Conservation (phyloP, 2,113 vertebrate species). For the Mustelus asterias region DNA sequence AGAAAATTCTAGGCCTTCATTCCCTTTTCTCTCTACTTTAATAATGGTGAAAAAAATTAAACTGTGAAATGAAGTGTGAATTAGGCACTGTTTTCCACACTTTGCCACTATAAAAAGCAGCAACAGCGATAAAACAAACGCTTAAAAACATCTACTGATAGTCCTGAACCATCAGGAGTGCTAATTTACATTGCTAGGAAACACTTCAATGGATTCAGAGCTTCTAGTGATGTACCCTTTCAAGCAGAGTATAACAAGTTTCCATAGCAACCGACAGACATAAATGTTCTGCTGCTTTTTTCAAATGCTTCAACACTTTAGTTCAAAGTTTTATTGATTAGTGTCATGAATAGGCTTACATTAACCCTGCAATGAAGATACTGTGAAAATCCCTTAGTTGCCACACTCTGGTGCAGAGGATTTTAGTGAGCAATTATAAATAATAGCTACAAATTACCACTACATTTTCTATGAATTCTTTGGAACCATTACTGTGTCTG, state of each 20-base stretch:
- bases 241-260: background rate
- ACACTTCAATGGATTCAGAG: background rate
- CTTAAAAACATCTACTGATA: background rate
- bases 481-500: background rate
- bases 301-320: background rate
- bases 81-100: background rate
- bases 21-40: background rate
- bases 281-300: constrained; percentile 8
- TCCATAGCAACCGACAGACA: background rate
- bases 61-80: background rate
- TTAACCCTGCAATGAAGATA: too few species aligned
- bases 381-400: too few species aligned
- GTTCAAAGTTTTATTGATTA: too few species aligned
- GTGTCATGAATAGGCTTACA: too few species aligned
- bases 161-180: background rate
- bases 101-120: background rate
- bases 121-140: background rate
- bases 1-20: background rate
- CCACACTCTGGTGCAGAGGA: background rate
- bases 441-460: background rate
- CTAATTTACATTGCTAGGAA: background rate
- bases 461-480: background rate
- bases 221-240: background rate
- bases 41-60: background rate
- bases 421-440: background rate